Evolutionary conservation across 2,797 vertebrate genomes (phyloP), one percentile per base, ranked within the genome.

Genomic region (Schizothorax lantsangensis): DNA sequence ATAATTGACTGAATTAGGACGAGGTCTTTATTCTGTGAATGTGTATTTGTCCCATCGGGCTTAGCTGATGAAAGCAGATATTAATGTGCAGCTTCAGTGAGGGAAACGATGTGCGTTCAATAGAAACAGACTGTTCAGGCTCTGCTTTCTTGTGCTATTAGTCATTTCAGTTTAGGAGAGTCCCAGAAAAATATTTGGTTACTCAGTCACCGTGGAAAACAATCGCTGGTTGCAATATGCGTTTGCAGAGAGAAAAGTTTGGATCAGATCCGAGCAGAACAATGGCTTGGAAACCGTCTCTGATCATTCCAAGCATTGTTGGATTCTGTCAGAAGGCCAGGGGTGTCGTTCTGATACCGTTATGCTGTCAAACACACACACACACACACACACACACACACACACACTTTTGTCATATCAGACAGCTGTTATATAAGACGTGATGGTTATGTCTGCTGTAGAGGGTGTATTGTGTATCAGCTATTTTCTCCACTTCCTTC

Each of bases 401-500:
- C 68, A 62, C 59, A 62, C 23, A 1, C 19, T 85, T 59, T 85
- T 72, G 47, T 85, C 38, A 59, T 72, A 79, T 72, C 26, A 72
- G 84, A 79, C 66, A 79, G 75, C 23, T 43, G 74, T 72, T 71
- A 72, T 40, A 79, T 79, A 40, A 79, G 52, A 72, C 19, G 38
- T 6, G 12, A 57, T 59, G 49, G 8, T 47, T 79, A 38, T 59
- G 75, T 66, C 73, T 52, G 15, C 23, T 0, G 3, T 54, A 36
- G 11, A 71, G 64, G 83, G 64, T 85, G 75, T 79, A 59, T 79
- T 84, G 49, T 59, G 49, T 19, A 36, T 59, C 47, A 57, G 84
- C 49, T 85, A 77, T 84, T 85, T 79, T 85, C 49, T 85, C 7
- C 26, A 11, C 75, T 85, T 85, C 74, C 74, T 84, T 43, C 62